Percentiles rank a stretch among this genome's conserved stretches.
Evolutionary conservation across 2,113 vertebrate genomes (phyloP).

Genomic region (Crotalus viridis): DNA sequence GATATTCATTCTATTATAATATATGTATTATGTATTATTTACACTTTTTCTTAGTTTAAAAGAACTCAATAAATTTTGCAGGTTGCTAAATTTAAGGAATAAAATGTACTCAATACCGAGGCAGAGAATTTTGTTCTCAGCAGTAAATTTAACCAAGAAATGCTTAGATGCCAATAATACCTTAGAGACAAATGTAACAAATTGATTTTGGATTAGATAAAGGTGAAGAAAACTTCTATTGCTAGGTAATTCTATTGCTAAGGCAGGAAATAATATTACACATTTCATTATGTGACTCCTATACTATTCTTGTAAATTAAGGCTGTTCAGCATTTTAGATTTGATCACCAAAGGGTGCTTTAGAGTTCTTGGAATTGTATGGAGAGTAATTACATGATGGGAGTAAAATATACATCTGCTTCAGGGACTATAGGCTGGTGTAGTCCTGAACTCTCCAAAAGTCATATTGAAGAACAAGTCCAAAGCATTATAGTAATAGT

Average conservation of each 20-base stretch:
- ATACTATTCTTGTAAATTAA: neutral
- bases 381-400: neutral
- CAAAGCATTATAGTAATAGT: neutral
- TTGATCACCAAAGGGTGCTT: neutral
- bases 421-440: neutral
- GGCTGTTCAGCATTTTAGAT: neutral
- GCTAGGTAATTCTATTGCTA: neutral
- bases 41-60: neutral
- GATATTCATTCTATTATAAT: neutral
- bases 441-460: neutral
- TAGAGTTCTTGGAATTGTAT: neutral
- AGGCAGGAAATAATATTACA: neutral
- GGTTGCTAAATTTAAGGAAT: neutral
- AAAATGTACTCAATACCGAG: neutral
- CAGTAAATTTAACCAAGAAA: neutral
- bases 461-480: neutral
- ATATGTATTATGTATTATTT: neutral
- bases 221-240: neutral
- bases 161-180: neutral
- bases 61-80: neutral
- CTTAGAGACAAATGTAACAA: neutral
- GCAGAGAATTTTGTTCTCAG: neutral
- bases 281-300: neutral
- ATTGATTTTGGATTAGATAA: neutral
- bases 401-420: neutral